Conservation (phyloP, 2,797 vertebrate genomes). For the Poecile montanus region DNA sequence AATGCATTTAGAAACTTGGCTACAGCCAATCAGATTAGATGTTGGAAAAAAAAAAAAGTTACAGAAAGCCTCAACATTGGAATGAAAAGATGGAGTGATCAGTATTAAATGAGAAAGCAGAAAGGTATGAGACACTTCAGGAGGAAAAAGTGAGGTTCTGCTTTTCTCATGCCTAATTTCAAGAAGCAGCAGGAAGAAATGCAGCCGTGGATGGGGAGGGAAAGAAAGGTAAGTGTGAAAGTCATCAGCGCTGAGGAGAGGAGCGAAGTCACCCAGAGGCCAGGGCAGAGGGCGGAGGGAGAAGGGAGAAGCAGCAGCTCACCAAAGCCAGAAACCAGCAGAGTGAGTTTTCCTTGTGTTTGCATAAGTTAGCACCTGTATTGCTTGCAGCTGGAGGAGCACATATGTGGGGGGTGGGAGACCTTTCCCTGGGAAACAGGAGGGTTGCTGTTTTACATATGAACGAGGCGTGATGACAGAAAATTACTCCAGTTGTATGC, state of each 20-base stretch:
- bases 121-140: not conserved
- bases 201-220: not conserved
- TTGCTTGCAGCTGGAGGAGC: conserved; percentile 36
- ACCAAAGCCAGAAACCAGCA: conserved; percentile 13
- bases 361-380: conserved; percentile 64
- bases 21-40: not conserved
- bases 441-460: conserved; percentile 65
- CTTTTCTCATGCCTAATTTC: not conserved
- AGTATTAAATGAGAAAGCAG: not conserved
- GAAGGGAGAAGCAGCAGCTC: not conserved
- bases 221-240: not conserved
- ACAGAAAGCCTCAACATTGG: not conserved
- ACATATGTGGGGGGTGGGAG: not conserved
- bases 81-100: not conserved
- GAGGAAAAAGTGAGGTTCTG: not conserved
- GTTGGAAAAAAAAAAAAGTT: not conserved
- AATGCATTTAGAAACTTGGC: not conserved
- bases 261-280: not conserved
- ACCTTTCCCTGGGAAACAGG: not conserved
- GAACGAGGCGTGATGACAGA: conserved; percentile 55
- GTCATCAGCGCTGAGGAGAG: not conserved
- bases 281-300: not conserved
- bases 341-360: conserved; percentile 55
- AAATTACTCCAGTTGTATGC: conserved; percentile 59
- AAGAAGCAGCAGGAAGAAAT: not conserved